Conservation (phyloP, 2,113 vertebrate genomes). For the Capricornis sumatraensis region DNA sequence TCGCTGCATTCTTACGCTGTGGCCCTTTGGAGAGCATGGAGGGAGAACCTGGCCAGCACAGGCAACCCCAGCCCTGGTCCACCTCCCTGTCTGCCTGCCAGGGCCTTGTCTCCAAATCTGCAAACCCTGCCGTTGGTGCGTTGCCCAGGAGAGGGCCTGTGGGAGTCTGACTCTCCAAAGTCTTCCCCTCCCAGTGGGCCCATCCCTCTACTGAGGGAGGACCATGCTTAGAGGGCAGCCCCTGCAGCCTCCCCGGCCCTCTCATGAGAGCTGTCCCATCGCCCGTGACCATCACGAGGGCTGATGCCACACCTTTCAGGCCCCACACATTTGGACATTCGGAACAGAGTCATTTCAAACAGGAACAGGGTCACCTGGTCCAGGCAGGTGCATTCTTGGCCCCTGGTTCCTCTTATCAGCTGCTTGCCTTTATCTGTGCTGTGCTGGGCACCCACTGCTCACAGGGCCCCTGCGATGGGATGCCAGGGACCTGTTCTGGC, state of each 20-base stretch:
- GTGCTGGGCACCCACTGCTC: neutral
- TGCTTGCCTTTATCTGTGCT: rapidly evolving
- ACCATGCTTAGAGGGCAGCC: rapidly evolving
- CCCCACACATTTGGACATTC: rapidly evolving
- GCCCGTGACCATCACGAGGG: rapidly evolving
- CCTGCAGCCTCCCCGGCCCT: rapidly evolving
- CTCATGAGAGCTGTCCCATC: rapidly evolving
- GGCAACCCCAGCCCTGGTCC: rapidly evolving
- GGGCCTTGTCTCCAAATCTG: rapidly evolving
- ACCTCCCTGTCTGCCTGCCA: rapidly evolving
- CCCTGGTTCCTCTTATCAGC: neutral
- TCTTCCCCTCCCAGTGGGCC: rapidly evolving
- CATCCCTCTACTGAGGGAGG: neutral
- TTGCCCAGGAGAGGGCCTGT: rapidly evolving
- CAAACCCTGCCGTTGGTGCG: rapidly evolving
- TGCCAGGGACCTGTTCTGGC: neutral
- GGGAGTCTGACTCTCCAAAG: no score
- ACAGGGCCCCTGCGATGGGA: rapidly evolving
- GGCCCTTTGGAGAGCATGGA: neutral
- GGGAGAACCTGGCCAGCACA: rapidly evolving
- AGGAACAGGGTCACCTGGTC: no score
- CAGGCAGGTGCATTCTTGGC: neutral
- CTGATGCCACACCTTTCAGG: rapidly evolving
- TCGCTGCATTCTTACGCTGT: rapidly evolving
- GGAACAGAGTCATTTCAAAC: no score